Conservation (phyloP, 2,113 vertebrate species). For the Prunella himalayana region DNA sequence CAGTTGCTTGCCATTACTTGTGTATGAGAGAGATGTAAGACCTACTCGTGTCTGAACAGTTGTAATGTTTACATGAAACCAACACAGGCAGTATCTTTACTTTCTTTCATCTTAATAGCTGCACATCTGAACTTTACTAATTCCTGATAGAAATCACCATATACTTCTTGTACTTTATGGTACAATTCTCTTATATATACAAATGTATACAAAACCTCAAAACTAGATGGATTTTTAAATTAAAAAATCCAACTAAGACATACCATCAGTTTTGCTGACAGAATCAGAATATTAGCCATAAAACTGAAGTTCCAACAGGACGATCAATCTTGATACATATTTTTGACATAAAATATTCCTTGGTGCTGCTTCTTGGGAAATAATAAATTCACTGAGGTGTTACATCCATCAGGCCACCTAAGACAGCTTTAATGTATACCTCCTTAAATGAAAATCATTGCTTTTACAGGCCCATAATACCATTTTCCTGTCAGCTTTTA, state of each 20-base stretch:
- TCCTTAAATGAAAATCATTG: constrained; percentile 51
- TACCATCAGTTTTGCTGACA: not conserved
- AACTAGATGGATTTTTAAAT: not conserved
- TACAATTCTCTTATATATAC: not conserved
- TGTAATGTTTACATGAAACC: not conserved
- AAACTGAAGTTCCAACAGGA: not conserved
- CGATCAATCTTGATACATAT: constrained; percentile 7
- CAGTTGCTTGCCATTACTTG: not conserved
- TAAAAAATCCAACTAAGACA: not conserved
- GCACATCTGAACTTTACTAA: not conserved
- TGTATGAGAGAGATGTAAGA: not conserved
- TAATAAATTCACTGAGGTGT: constrained; percentile 45
- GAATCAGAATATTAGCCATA: constrained; percentile 18
- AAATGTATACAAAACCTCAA: not conserved
- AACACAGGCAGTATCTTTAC: not conserved
- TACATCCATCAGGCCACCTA: constrained; percentile 39
- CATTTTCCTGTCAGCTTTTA: constrained; percentile 30
- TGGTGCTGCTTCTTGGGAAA: constrained; percentile 16
- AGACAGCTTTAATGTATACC: constrained; percentile 39
- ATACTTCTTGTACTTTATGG: not conserved
- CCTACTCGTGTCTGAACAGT: not conserved
- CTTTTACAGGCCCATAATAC: constrained; percentile 42
- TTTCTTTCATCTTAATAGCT: not conserved
- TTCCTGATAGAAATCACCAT: not conserved
- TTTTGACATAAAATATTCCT: constrained; percentile 51